Conservation (phyloP, 2,113 vertebrate genomes). For the Cynoglossus semilaevis region DNA sequence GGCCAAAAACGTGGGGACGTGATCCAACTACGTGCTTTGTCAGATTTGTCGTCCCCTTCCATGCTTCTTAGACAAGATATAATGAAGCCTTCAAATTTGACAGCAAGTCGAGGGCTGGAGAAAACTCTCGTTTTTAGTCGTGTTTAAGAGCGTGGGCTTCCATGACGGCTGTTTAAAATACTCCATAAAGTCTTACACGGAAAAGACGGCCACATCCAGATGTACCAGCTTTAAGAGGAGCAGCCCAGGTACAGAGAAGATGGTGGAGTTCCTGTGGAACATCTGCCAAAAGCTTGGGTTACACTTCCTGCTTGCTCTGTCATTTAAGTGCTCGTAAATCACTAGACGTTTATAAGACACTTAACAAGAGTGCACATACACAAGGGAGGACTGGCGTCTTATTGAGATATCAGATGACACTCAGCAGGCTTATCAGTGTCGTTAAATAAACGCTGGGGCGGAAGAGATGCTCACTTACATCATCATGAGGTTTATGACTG, state of each 20-base stretch:
- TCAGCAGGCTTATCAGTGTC: constrained; percentile 30
- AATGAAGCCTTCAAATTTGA: constrained; percentile 17
- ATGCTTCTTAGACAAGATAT: constrained; percentile 21
- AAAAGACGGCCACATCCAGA: neutral
- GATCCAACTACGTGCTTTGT: constrained; percentile 48
- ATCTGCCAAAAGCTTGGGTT: constrained; percentile 15
- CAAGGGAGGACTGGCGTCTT: constrained; percentile 21
- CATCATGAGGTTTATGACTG: constrained; percentile 1
- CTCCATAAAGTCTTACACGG: no score
- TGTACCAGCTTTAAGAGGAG: neutral
- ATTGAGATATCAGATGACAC: constrained; percentile 45
- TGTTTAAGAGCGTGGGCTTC: no score
- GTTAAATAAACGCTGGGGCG: constrained; percentile 22
- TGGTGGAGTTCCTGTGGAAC: constrained; percentile 1
- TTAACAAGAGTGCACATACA: constrained; percentile 33
- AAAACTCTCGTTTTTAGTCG: neutral
- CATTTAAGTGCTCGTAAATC: constrained; percentile 53
- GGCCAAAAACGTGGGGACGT: constrained; percentile 10
- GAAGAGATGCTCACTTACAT: neutral
- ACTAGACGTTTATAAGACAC: constrained; percentile 45
- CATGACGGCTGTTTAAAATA: no score
- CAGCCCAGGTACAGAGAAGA: neutral
- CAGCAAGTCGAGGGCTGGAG: neutral
- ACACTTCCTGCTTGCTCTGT: constrained; percentile 21
- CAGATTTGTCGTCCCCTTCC: constrained; percentile 14